phyloP scores from a whole-genome alignment of 2,113 vertebrate species.

The Hemichromis elongatus region DNA sequence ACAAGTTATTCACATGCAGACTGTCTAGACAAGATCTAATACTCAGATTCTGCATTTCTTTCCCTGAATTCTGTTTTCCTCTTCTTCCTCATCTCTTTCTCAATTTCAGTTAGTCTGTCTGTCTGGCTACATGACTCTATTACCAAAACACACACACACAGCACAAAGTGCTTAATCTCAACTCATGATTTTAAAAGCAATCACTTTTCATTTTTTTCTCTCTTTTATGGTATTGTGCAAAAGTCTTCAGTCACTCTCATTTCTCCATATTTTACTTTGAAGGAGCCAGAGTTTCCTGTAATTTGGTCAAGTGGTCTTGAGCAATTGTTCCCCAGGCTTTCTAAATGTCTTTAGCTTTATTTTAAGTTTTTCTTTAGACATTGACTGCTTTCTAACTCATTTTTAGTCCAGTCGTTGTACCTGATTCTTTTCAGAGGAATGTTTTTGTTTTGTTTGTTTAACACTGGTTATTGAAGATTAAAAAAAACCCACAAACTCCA shows the following conservation, averaged over 20 bases:
- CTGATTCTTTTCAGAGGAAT: not conserved
- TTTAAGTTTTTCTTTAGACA: not conserved
- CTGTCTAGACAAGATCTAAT: slow-evolving; percentile 37
- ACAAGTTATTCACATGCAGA: slow-evolving; percentile 20
- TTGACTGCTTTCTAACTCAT: not conserved
- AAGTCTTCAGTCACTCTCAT: not conserved
- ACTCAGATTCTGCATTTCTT: slow-evolving; percentile 18
- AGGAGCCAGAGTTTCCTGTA: not conserved
- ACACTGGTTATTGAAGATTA: not conserved
- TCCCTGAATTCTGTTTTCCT: slow-evolving; percentile 13
- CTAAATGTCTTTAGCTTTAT: not conserved
- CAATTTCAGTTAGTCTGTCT: slow-evolving; percentile 24
- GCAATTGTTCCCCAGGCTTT: not conserved
- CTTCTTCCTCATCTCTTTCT: slow-evolving; percentile 19
- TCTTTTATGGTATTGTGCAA: not conserved
- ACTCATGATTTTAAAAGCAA: not conserved
- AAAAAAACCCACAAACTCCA: not conserved
- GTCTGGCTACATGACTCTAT: not conserved
- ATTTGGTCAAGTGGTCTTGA: not conserved
- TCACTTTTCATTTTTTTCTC: not conserved
- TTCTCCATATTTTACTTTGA: not conserved
- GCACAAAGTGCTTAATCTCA: not conserved
- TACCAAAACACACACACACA: not conserved
- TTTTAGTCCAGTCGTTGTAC: not conserved
- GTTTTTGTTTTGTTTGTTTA: not conserved